These are phyloP conservation scores for Asbolus verrucosus DNA, from an alignment of 1,140 invertebrate genomes.

Conservation along the genomic window DNA sequence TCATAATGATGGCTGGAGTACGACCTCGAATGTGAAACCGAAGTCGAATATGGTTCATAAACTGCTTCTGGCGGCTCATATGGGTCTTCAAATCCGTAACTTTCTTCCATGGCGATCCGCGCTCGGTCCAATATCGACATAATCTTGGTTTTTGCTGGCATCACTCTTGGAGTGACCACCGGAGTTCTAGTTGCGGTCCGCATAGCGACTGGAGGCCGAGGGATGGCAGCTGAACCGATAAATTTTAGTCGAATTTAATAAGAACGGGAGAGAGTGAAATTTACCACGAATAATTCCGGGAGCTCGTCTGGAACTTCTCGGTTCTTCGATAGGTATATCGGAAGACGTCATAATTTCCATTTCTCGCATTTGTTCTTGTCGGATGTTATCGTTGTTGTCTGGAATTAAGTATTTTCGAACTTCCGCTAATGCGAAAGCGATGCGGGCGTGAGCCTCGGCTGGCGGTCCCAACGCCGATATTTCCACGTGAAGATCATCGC, in stretches of 20 bases:
- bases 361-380: constrained; percentile 87
- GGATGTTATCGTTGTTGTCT: constrained; percentile 87
- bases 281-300: constrained; percentile 44
- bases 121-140: constrained; percentile 86
- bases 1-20: constrained; percentile 54
- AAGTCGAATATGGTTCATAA: constrained; percentile 51
- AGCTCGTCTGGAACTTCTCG: constrained; percentile 30
- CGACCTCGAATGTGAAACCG: constrained; percentile 42
- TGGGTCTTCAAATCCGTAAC: constrained; percentile 70
- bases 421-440: constrained; percentile 86
- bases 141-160: constrained; percentile 81
- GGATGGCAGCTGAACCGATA: constrained; percentile 45
- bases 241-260: no score
- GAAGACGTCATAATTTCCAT: constrained; percentile 78
- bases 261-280: neutral
- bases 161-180: constrained; percentile 66
- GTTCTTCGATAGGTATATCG: constrained; percentile 55
- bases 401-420: constrained; percentile 80
- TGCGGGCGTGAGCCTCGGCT: constrained; percentile 88
- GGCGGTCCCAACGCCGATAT: constrained; percentile 88
- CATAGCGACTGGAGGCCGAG: constrained; percentile 58
- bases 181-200: constrained; percentile 66
- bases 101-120: constrained; percentile 82
- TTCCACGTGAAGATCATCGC: constrained; percentile 91
- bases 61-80: constrained; percentile 54